Base-by-base conservation (phyloP, 2,797 vertebrate genomes). In the Manis javanica region DNA sequence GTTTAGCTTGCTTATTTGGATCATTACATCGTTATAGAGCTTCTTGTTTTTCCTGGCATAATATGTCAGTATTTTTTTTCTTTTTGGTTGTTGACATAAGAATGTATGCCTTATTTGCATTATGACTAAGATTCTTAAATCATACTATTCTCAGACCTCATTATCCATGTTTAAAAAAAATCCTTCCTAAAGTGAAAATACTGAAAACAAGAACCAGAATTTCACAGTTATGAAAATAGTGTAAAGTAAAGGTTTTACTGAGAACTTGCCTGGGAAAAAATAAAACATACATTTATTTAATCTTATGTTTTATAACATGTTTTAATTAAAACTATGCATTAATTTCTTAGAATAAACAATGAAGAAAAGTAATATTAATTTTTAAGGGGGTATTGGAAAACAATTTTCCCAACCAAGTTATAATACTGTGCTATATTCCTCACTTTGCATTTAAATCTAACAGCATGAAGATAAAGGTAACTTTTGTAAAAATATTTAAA, bases 1-100 rank as follows among this genome's bases (percentile, higher is more conserved):
- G 92, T 63, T 93, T 87, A 91, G 49, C 82, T 92, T 90, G 39
- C 16, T 87, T 87, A 69, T 78, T 72, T 84, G 23, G 14, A 87
- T 90, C 71, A 79, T 87, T 87, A 91, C 4, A 74, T 71, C 24
- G 23, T 79, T 84, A 85, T 12, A 42, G 7, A 78, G n/a, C 2
- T 59, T 87, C 16, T 85, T 49, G n/a, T 55, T 92, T 86, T 84
- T 68, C 37, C 34, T 68, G 21, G 29, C 7, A 46, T n/a, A 75
- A 63, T 4, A 29, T 19, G n/a, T 34, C 18, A 94, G 23, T 1
- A 2, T 24, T 49, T 51, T 68, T 57, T 46, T 34, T 8, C 23
- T 34, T 86, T 75, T 59, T 31, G 5, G 24, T 69, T 79, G 31
- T 75, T 93, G 53, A 86, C 53, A 34, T 81, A 81, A 92, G 61